Base-by-base conservation (phyloP, 1,140 invertebrate genomes). In the Scaptodrosophila lebanonensis region DNA sequence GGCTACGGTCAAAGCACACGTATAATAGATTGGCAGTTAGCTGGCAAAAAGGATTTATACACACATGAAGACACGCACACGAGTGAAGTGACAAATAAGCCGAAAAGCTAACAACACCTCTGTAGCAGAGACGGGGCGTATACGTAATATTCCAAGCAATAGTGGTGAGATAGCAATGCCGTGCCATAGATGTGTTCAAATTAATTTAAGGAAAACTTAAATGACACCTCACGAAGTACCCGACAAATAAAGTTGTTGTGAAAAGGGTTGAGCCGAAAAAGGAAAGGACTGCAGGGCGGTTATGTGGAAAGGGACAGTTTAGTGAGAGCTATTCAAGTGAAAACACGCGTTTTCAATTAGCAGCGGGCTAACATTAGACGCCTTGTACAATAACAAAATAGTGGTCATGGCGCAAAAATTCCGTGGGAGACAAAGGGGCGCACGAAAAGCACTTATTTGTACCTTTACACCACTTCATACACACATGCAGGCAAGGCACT, bases 331-430 rank as follows among this genome's bases (percentile, higher is more conserved):
- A 52, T 61, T 73, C 40, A 66, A 43, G 59, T 79, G 73, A 53
- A 61, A 62, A 79, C 65, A 57, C 35, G 62, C 75, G 68, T 73
- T 73, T 60, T 67, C 73, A 79, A 79, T 79, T 79, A 79, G 50
- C 52, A 45, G 53, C 35, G 36, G 35, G 7, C 18, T 25, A 30
- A 5, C 30, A 39, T 27, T 30, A 3, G 2, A 42, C 29, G 27
- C 16, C 27, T 9, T 18, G 22, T 4, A 7, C 13, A 27, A 42
- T 2, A 33, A 38, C 16, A 4, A 9, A 61, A 17, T 18, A 15
- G 25, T 25, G 12, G 25, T n/a, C 18, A 29, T 16, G 4, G 1
- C n/a, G 50, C 3, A 45, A 52, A 36, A 22, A 45, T 33, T 42
- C 40, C 7, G 32, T 25, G 39, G 18, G 39, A 56, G 40, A 16